phyloP scores from a whole-genome alignment of 1,140 invertebrate genomes.

The Pygmarrhopalites habei region DNA sequence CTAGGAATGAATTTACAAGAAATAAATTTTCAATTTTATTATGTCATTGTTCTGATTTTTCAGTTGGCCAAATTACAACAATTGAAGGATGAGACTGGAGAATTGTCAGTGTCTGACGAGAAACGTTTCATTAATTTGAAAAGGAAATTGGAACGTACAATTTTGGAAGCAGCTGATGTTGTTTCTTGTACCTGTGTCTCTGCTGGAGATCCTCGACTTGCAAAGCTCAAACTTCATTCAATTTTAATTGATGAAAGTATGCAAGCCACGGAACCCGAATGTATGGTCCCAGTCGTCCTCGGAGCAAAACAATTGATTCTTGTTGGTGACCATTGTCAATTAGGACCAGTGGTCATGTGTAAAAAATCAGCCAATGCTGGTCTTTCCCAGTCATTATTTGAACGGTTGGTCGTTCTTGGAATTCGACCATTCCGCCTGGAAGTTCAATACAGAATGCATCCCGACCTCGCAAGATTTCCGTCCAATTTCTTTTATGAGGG shows the following conservation, averaged over 20 bases:
- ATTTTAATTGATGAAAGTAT: conserved; percentile 96
- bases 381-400: conserved; percentile 94
- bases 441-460: conserved; percentile 99
- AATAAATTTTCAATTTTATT: no score
- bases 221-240: conserved; percentile 88
- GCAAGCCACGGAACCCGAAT: conserved; percentile 89
- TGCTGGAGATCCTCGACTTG: conserved; percentile 87
- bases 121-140: conserved; percentile 88
- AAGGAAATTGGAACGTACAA: conserved; percentile 81
- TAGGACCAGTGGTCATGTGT: conserved; percentile 98
- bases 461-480: conserved; percentile 91
- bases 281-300: conserved; percentile 96
- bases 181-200: conserved; percentile 99
- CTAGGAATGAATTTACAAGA: no score
- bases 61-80: conserved; percentile 91
- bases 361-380: conserved; percentile 97
- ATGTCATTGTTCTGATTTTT: no score
- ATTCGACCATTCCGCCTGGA: conserved; percentile 90
- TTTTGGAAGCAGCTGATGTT: conserved; percentile 93
- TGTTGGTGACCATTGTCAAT: conserved; percentile 97
- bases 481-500: conserved; percentile 99
- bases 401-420: conserved; percentile 90
- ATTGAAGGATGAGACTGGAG: conserved; percentile 94
- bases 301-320: conserved; percentile 92
- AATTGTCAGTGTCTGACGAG: conserved; percentile 87